Conservation (phyloP, 2,113 vertebrate species). For the Oryzias melastigma region DNA sequence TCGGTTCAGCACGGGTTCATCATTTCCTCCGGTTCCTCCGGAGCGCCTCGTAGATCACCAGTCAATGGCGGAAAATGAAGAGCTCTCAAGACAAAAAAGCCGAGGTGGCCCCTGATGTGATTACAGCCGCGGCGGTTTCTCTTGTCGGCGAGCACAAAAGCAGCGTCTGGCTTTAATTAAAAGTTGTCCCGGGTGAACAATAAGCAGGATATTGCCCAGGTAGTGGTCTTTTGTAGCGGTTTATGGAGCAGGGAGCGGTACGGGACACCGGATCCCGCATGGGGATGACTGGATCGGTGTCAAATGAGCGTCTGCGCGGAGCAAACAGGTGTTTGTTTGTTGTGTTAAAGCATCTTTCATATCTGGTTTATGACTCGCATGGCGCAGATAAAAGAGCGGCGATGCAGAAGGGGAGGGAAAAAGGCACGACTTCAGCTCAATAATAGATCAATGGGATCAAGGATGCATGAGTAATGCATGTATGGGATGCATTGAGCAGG, state of each 20-base stretch:
- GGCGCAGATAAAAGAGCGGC: conserved; percentile 16
- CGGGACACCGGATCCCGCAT: background rate
- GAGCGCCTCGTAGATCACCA: conserved; percentile 34
- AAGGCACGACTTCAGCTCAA: conserved; percentile 53
- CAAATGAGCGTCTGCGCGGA: conserved; percentile 27
- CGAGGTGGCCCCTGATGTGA: conserved; percentile 12
- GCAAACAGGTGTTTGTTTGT: conserved; percentile 42
- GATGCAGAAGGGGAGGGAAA: conserved; percentile 52
- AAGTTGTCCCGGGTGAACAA: conserved; percentile 56
- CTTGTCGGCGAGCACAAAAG: conserved; percentile 60
- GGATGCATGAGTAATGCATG: conserved; percentile 49
- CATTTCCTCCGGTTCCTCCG: conserved; percentile 19
- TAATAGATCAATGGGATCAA: conserved; percentile 56
- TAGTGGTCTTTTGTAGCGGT: conserved; percentile 40
- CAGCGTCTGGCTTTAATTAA: conserved; percentile 58
- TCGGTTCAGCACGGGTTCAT: conserved; percentile 11
- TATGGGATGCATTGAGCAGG: conserved; percentile 16
- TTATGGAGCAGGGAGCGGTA: background rate
- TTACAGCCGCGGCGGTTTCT: conserved; percentile 29
- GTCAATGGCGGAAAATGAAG: conserved; percentile 36
- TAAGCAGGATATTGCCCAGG: conserved; percentile 58
- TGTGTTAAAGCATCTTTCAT: conserved; percentile 23
- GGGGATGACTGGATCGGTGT: conserved; percentile 26
- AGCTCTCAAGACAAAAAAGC: conserved; percentile 36
- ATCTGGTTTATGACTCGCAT: conserved; percentile 39